phyloP scores from a whole-genome alignment of 2,888 invertebrate genomes.

The Aricia artaxerxes region DNA sequence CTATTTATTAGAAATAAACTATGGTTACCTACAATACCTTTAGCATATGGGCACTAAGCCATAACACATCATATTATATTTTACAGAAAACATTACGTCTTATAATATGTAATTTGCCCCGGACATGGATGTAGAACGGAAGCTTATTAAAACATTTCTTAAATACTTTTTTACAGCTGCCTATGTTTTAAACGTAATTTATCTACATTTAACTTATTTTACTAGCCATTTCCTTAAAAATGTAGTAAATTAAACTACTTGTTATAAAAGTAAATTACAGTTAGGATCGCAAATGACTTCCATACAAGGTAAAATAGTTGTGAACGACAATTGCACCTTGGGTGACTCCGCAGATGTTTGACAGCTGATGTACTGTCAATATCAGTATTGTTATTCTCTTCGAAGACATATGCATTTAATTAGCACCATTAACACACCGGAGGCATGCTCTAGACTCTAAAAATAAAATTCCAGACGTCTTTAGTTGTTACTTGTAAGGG shows the following conservation, averaged over 20 bases:
- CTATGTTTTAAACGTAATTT: neutral
- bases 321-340: neutral
- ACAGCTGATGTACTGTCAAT: slow-evolving; percentile 6
- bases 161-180: neutral
- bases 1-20: too few relatives aligned
- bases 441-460: neutral
- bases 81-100: neutral
- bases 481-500: slow-evolving; percentile 1
- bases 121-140: slow-evolving; percentile 6
- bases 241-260: neutral
- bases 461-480: neutral
- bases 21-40: neutral
- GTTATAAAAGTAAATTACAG: neutral
- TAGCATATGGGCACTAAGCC: neutral
- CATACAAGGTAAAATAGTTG: neutral
- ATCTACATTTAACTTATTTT: neutral
- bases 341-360: slow-evolving; percentile 4
- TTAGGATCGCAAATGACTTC: slow-evolving; percentile 4
- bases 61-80: neutral
- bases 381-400: neutral
- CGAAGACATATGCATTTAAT: neutral
- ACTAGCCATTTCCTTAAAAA: neutral
- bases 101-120: neutral
- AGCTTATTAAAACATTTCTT: slow-evolving; percentile 13
- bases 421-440: neutral